Base-by-base conservation (phyloP, 2,113 vertebrate genomes). In the Cynoglossus semilaevis region DNA sequence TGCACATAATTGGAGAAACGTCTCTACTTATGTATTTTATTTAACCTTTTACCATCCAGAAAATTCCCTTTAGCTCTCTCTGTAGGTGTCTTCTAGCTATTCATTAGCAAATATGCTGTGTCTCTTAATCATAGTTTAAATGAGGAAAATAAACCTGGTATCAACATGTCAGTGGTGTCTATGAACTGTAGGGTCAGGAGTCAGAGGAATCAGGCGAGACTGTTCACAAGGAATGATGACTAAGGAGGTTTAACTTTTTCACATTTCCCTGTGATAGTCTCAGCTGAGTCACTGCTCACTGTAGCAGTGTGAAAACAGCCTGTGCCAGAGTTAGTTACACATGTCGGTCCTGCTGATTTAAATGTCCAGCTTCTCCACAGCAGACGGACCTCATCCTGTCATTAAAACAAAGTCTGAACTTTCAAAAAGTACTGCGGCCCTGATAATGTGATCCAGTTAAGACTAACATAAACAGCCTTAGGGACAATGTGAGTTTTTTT, bases 301-400 rank as follows among this genome's bases (percentile, higher is more conserved):
- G 63, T 61, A 63, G 36, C 70, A 75, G 61, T 15, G 43, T 62
- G 64, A 68, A 77, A 84, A 77, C 64, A 70, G 48, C 64, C 46
- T 12, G 62, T 61, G 58, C 75, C 62, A 51, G 61, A 49, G 60
- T 64, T 61, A 41, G 54, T 22, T 61, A 9, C 63, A 53, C 55
- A 65, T 56, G 68, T 45, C 52, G 65, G 64, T 4, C 22, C 1
- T 3, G 9, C 51, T 57, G 15, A 55, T 73, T 62, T 75, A 62
- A 77, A 66, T 49, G 51, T 60, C 47, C 36, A 11, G 34, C 17
- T 15, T n/a, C 14, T 35, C 52, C 22, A 68, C 35, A 63, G 40
- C 36, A 9, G 37, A 9, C 40, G 42, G 16, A 16, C 15, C 11
- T 48, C 17, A 44, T 15, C 43, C 49, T 68, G 62, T 69, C 67